Base-by-base conservation (phyloP, 2,113 vertebrate genomes). In the Chloropsis hardwickii region DNA sequence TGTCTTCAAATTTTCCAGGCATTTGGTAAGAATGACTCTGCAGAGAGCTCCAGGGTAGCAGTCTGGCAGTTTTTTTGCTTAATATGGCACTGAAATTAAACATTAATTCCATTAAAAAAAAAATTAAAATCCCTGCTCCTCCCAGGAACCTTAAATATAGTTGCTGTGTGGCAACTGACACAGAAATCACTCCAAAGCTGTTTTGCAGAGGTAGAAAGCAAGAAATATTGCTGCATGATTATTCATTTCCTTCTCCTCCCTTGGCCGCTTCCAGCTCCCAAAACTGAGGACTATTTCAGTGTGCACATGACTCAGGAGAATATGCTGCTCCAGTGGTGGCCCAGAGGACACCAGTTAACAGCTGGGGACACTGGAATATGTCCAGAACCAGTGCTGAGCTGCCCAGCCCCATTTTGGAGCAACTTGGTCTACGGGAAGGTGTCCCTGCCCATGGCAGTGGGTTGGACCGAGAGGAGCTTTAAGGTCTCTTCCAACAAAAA, bases 341-440 rank as follows among this genome's bases (percentile, higher is more conserved):
- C 60, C 42, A 44, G 64, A 54, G 25, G 48, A 3, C 14, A 23
- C n/a, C 29, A 47, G 6, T 0, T 70, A 47, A 21, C 27, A 81
- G 15, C 33, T 71, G 66, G 37, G 48, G 20, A 54, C 29, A 5
- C 22, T 33, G n/a, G 48, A 29, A 4, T 2, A 7, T 21, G 33
- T 42, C 58, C 60, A 54, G 45, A 60, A 17, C 14, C 12, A 22
- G 45, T 1, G 7, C 35, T 79, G 74, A 88, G 15, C 58, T 80
- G 37, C 28, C 28, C 62, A 72, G 37, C 20, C 16, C 28, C 11
- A 12, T 57, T 61, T 22, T 61, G 40, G 54, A 35, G 47, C 6
- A 9, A 14, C 25, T 18, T 54, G 47, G 1, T 20, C 44, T 2
- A 6, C 0, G 1, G 54, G 25, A 28, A 56, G 31, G 2, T 69